These are phyloP conservation scores for Glaucomys volans DNA, from an alignment of 2,113 vertebrate species.

Conservation along the genomic window DNA sequence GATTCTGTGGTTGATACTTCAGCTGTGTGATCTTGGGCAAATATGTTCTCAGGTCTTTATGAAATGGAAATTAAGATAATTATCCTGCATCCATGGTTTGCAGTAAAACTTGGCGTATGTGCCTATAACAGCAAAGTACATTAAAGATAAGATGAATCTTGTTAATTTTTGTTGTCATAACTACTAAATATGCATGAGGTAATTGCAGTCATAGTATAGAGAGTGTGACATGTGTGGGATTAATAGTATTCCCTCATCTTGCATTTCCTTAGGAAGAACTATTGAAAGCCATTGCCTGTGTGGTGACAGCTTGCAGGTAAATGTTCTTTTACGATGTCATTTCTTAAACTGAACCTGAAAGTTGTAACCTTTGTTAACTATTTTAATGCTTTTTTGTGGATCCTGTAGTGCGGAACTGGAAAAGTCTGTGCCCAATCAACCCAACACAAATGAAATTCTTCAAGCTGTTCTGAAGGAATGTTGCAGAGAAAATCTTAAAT, in stretches of 20 bases:
- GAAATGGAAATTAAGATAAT: constrained; percentile 7
- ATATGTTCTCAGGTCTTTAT: neutral
- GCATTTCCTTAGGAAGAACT: constrained; percentile 93
- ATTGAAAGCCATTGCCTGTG: constrained; percentile 95
- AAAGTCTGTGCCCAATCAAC: constrained; percentile 91
- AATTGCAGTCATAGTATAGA: neutral
- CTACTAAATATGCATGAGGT: constrained; percentile 15
- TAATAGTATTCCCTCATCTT: constrained; percentile 36
- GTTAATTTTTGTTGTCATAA: constrained; percentile 19
- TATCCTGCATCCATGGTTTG: neutral
- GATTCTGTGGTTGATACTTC: neutral
- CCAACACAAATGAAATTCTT: constrained; percentile 89
- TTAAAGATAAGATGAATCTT: neutral
- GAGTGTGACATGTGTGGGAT: neutral
- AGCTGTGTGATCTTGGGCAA: neutral
- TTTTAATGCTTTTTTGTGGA: constrained; percentile 38
- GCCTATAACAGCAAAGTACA: neutral
- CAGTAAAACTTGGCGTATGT: neutral
- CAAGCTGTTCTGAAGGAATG: constrained; percentile 95
- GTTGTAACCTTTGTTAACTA: neutral
- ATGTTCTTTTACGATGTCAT: constrained; percentile 30
- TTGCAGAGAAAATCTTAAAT: constrained; percentile 93
- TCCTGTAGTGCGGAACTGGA: constrained; percentile 88
- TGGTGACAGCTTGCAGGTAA: constrained; percentile 94
- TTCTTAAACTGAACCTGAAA: neutral